A percentile compares a stretch with the other conserved stretches of the same genome.
phyloP scores from a whole-genome alignment of 2,113 vertebrate species.

The Microtus oregoni region DNA sequence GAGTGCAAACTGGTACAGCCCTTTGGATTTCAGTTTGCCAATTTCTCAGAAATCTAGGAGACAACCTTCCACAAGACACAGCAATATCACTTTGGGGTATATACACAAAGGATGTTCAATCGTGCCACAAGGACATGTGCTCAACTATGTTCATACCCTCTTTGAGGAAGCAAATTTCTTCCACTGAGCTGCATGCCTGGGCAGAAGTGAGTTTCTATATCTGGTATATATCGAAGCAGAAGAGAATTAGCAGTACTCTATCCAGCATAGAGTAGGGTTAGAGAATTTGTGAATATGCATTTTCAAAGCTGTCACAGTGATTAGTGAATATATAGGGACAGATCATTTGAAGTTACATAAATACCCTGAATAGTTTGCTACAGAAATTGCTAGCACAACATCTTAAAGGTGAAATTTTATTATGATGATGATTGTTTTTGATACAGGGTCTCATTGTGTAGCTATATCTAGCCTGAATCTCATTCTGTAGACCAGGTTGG shows the following conservation, averaged over 20 bases:
- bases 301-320: constrained; percentile 35
- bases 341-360: constrained; percentile 49
- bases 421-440: not conserved
- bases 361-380: constrained; percentile 49
- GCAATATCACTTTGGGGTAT: too few relatives aligned
- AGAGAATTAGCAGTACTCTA: not conserved
- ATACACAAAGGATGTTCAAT: too few relatives aligned
- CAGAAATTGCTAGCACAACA: not conserved
- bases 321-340: constrained; percentile 39
- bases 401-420: constrained; percentile 27
- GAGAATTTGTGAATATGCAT: constrained; percentile 15
- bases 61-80: too few relatives aligned
- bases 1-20: too few relatives aligned
- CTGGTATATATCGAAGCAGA: constrained; percentile 19
- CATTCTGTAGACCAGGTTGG: not conserved
- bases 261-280: not conserved
- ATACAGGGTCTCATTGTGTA: not conserved
- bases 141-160: not conserved
- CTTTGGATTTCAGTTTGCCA: too few relatives aligned
- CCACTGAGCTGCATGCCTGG: not conserved
- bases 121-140: too few relatives aligned
- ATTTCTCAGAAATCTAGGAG: too few relatives aligned
- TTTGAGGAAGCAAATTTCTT: constrained; percentile 9
- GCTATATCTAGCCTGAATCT: too few relatives aligned
- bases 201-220: constrained; percentile 29